phyloP scores from a whole-genome alignment of 53 echinoderm and acorn worm species.

The Antedon mediterranea region DNA sequence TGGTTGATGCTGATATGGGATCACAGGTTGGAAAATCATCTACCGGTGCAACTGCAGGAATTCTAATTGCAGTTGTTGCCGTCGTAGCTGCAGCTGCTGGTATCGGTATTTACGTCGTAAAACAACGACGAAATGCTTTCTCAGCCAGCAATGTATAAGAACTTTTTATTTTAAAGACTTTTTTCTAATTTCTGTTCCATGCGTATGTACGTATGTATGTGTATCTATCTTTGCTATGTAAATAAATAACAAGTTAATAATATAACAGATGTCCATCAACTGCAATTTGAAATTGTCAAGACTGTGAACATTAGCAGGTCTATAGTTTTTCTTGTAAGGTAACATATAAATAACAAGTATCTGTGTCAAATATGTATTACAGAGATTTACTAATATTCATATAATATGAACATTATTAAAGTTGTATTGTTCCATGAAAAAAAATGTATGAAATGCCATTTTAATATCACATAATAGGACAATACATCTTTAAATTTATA shows the following conservation, averaged over 20 bases:
- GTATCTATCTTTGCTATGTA: background rate
- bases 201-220: background rate
- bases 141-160: background rate
- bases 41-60: background rate
- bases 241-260: background rate
- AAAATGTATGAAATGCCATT: no score
- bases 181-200: background rate
- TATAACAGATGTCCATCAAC: background rate
- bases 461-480: no score
- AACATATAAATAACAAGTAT: background rate
- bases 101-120: background rate
- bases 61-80: background rate
- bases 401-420: background rate
- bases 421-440: no score
- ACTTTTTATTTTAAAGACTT: background rate
- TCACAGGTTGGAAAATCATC: background rate
- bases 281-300: background rate
- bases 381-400: background rate
- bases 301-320: background rate
- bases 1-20: background rate
- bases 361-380: background rate
- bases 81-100: background rate
- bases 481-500: no score
- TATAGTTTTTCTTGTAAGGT: background rate
- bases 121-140: background rate